Percentiles rank a stretch among this genome's conserved stretches.
phyloP scores from a whole-genome alignment of 1,140 invertebrate genomes.

The Stenopsyche tienmushanensis region DNA sequence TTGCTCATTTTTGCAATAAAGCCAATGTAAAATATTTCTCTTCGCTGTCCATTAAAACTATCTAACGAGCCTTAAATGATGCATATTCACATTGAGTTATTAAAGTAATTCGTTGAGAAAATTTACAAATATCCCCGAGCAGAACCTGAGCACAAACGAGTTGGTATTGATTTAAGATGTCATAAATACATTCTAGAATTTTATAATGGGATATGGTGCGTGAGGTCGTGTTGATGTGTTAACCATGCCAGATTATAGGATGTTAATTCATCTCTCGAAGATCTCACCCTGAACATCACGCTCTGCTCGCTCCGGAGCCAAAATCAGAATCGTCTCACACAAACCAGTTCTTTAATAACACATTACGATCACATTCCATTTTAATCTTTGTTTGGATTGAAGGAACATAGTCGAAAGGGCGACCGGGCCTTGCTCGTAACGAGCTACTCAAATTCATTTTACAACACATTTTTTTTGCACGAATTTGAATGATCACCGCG shows the following conservation, averaged over 20 bases:
- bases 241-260: slow-evolving; percentile 25
- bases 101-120: too few relatives aligned
- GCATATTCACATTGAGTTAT: too few relatives aligned
- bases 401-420: slow-evolving; percentile 5
- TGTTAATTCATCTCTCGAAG: slow-evolving; percentile 21
- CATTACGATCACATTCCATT: slow-evolving; percentile 25
- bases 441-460: too few relatives aligned
- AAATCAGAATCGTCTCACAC: slow-evolving; percentile 8
- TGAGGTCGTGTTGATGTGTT: slow-evolving; percentile 22
- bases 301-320: slow-evolving; percentile 15
- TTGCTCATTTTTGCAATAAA: too few relatives aligned
- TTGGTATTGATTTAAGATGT: slow-evolving; percentile 17
- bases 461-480: too few relatives aligned
- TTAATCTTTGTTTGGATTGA: slow-evolving; percentile 18
- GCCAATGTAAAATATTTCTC: too few relatives aligned
- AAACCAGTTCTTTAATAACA: slow-evolving; percentile 25
- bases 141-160: too few relatives aligned
- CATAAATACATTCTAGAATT: slow-evolving; percentile 20
- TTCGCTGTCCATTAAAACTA: too few relatives aligned
- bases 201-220: slow-evolving; percentile 21
- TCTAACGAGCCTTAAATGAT: too few relatives aligned
- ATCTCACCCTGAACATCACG: too few relatives aligned
- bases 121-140: not conserved
- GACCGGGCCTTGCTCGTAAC: slow-evolving; percentile 5
- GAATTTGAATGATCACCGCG: too few relatives aligned